Evolutionary conservation across 2,888 invertebrate genomes (phyloP), one percentile per base, ranked within the genome.

Genomic region (Drosophila borborema): DNA sequence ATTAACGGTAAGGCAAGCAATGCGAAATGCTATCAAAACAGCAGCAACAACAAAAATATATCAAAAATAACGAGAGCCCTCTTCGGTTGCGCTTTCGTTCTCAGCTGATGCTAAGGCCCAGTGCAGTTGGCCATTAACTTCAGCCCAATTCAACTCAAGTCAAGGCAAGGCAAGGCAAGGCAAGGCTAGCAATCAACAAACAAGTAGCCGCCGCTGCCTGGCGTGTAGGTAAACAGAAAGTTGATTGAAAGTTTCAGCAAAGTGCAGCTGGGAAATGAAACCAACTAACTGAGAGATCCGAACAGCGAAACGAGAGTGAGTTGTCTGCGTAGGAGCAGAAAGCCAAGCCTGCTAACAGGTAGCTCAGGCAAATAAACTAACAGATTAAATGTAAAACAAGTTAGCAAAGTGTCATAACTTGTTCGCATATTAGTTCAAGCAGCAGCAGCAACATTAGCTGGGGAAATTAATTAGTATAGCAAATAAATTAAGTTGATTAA

Each of bases 171-270:
- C n/a, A 20, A 20, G 49, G 1, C 49, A 45, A 51, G 54, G 31
- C 74, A 67, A 59, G 48, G 63, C 60, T 45, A 60, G 77, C 68
- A 77, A 65, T 72, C 77, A 74, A 63, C 77, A 78, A 78, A 78
- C 77, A 78, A 78, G 74, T 68, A 78, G 77, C 74, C 66, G 66
- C 51, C 51, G 54, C 20, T 45, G 45, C 66, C 31, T 28, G 64
- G 78, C 59, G 74, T 69, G 75, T 75, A 61, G 82, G 78, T 67
- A 82, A 85, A 83, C 83, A 81, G 86, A 84, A 84, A 84, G 84
- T 84, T 86, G 86, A 84, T 84, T 86, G 84, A 86, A 84, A 84
- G 84, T 84, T 84, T 77, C 64, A 53, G 79, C 61, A 49, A 73
- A 72, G 70, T 83, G 82, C 77, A 73, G 78, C 59, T 74, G 78